These are phyloP conservation scores for Sterna hirundo DNA, from an alignment of 2,113 vertebrate genomes.

Conservation along the genomic window DNA sequence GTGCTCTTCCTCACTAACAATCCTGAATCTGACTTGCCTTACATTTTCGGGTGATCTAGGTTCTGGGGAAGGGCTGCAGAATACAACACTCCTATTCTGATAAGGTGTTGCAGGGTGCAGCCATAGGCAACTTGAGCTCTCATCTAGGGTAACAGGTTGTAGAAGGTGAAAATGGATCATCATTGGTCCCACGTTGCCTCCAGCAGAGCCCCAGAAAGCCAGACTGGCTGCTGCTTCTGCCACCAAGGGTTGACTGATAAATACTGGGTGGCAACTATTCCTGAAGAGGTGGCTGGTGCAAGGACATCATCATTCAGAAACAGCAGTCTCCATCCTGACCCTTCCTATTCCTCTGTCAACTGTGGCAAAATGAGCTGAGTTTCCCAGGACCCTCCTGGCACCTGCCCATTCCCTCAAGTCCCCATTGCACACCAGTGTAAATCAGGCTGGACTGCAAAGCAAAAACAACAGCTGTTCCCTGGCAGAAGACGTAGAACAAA, in stretches of 20 bases:
- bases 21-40: not conserved
- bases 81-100: not conserved
- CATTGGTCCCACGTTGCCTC: not conserved
- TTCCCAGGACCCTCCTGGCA: not conserved
- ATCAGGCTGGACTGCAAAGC: not conserved
- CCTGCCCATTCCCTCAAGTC: not conserved
- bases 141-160: not conserved
- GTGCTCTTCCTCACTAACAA: not conserved
- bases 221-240: not conserved
- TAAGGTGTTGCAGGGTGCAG: not conserved
- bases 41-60: not conserved
- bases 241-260: not conserved
- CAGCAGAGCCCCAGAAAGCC: not conserved
- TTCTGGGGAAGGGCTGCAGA: not conserved
- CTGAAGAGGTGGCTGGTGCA: not conserved
- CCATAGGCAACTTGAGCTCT: not conserved
- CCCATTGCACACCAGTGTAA: not conserved
- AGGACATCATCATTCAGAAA: not conserved
- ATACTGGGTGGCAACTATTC: not conserved
- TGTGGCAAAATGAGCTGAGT: not conserved
- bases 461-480: not conserved
- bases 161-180: not conserved
- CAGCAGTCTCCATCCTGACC: not conserved
- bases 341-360: not conserved
- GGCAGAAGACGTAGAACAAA: not conserved